Evolutionary conservation across 2,797 vertebrate genomes (phyloP).

Genomic region (Sebastolobus alascanus): DNA sequence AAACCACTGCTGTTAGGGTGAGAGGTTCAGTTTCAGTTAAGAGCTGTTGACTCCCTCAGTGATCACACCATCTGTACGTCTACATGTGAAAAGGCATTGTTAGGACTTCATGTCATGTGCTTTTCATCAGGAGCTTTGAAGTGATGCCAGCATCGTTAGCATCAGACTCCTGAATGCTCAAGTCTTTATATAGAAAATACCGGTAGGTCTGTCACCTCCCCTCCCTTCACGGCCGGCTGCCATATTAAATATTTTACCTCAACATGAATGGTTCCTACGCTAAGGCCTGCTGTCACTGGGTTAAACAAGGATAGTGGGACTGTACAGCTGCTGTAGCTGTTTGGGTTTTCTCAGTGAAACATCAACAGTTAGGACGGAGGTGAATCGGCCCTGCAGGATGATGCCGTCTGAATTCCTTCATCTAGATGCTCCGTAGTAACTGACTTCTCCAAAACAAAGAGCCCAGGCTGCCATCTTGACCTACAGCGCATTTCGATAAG

Average conservation of each 20-base stretch:
- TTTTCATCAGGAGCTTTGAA: constrained; percentile 93
- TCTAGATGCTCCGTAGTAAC: not conserved
- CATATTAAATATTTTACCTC: constrained; percentile 70
- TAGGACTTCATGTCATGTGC: constrained; percentile 88
- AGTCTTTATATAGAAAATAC: constrained; percentile 79
- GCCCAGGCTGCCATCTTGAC: not conserved
- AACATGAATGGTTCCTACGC: constrained; percentile 36
- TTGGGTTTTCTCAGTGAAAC: constrained; percentile 14
- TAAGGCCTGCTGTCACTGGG: constrained; percentile 4
- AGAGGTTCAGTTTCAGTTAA: constrained; percentile 87
- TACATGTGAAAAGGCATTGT: constrained; percentile 87
- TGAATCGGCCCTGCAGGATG: not conserved
- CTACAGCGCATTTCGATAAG: not conserved
- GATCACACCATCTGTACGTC: constrained; percentile 87
- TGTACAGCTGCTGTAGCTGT: constrained; percentile 12
- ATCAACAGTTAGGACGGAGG: constrained; percentile 20
- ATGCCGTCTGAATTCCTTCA: constrained; percentile 8
- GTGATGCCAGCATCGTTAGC: constrained; percentile 88
- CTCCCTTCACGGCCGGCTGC: constrained; percentile 75
- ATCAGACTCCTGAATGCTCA: constrained; percentile 86
- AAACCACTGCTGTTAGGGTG: constrained; percentile 82
- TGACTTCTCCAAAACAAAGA: not conserved
- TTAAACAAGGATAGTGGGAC: constrained; percentile 7
- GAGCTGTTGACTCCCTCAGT: constrained; percentile 80
- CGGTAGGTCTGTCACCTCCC: constrained; percentile 72